Evolutionary conservation across 2,113 vertebrate genomes (phyloP).

Genomic region (Phasianus colchicus): DNA sequence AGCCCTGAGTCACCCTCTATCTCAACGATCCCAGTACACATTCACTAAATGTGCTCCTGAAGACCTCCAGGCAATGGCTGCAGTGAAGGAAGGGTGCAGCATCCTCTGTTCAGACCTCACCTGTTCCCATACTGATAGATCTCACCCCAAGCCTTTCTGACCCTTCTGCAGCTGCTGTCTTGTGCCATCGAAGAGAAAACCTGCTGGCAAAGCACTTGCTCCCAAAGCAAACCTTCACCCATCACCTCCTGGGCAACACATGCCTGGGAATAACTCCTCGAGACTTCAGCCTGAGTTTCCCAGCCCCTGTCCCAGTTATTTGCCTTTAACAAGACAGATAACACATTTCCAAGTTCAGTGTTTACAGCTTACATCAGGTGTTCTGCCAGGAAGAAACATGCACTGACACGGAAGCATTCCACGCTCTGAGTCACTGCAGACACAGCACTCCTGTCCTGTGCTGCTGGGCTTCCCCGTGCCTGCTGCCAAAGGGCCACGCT

Average conservation of each 20-base stretch:
- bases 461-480: neutral
- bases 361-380: neutral
- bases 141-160: neutral
- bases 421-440: rapidly evolving
- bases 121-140: neutral
- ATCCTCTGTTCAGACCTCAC: neutral
- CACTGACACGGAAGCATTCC: neutral
- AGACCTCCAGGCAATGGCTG: neutral
- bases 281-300: neutral
- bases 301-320: neutral
- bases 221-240: neutral
- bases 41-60: neutral
- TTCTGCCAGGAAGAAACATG: neutral
- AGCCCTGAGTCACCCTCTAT: constrained; percentile 14
- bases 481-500: neutral
- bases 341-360: neutral
- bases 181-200: neutral
- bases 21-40: rapidly evolving
- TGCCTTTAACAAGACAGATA: neutral
- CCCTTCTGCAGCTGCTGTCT: neutral
- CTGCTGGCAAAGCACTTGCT: neutral
- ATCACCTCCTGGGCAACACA: neutral
- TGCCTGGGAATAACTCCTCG: neutral
- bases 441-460: neutral
- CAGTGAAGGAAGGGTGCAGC: neutral